Percentiles rank a stretch among this genome's conserved stretches.
Evolutionary conservation across 2,888 invertebrate genomes (phyloP).

Genomic region (Tromatobia lineatoria): DNA sequence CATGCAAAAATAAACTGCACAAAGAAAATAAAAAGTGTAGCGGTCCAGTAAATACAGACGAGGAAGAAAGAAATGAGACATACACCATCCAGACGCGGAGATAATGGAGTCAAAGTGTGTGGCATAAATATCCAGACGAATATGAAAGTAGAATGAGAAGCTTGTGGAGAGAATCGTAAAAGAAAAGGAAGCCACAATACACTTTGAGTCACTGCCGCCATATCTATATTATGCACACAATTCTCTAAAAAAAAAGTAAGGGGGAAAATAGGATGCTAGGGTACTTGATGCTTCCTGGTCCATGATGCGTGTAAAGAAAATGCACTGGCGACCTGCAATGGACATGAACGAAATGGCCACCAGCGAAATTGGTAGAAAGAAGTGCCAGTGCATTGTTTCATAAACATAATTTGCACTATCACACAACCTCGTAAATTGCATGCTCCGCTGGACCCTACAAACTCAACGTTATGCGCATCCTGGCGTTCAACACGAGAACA

Average conservation of each 20-base stretch:
- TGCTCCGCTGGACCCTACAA: constrained; percentile 54
- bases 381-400: constrained; percentile 76
- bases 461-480: neutral
- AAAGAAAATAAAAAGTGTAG: constrained; percentile 46
- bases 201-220: constrained; percentile 6
- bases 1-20: constrained; percentile 46
- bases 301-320: constrained; percentile 45
- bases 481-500: constrained; percentile 32
- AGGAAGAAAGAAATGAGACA: constrained; percentile 34
- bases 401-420: constrained; percentile 81
- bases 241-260: constrained; percentile 6
- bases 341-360: constrained; percentile 58
- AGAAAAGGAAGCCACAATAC: constrained; percentile 6
- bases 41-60: constrained; percentile 13
- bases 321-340: constrained; percentile 23
- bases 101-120: constrained; percentile 48
- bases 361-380: constrained; percentile 45
- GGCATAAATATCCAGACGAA: constrained; percentile 51
- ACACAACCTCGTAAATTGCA: constrained; percentile 76
- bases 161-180: constrained; percentile 9
- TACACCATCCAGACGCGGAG: constrained; percentile 24
- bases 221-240: constrained; percentile 36
- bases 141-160: constrained; percentile 48
- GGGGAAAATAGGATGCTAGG: constrained; percentile 21
- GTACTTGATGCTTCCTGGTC: constrained; percentile 44